A percentile compares a stretch with the other conserved stretches of the same genome.
Conservation (phyloP, 2,888 invertebrate genomes). For the Thysanoteuthis rhombus region DNA sequence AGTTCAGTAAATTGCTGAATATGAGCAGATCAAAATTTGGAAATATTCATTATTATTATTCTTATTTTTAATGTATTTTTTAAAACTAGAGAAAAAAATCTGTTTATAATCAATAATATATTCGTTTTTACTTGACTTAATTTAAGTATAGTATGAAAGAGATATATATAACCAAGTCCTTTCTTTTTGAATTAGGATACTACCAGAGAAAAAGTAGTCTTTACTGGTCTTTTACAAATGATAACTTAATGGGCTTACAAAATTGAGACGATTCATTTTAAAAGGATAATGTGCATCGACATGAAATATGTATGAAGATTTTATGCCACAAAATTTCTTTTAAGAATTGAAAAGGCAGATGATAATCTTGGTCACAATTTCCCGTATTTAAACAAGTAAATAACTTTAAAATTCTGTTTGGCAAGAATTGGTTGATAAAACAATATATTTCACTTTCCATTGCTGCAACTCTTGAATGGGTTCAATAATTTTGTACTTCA, state of each 20-base stretch:
- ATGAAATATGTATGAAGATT: background rate
- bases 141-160: background rate
- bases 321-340: background rate
- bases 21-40: too few relatives aligned
- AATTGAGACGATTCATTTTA: background rate
- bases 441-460: background rate
- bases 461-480: background rate
- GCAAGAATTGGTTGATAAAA: conserved; percentile 12
- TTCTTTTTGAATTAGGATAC: background rate
- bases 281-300: background rate
- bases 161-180: background rate
- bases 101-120: background rate
- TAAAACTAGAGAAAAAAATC: background rate
- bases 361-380: background rate
- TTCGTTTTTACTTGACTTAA: background rate
- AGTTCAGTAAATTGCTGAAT: background rate
- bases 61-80: background rate
- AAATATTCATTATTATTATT: too few relatives aligned
- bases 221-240: background rate
- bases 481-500: background rate
- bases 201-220: background rate
- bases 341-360: background rate
- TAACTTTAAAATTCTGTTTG: background rate
- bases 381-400: background rate
- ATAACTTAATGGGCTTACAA: background rate